These are phyloP conservation scores for Holothuria glaberrima DNA, from an alignment of 35 echinoderm and acorn worm genomes.

Conservation along the genomic window DNA sequence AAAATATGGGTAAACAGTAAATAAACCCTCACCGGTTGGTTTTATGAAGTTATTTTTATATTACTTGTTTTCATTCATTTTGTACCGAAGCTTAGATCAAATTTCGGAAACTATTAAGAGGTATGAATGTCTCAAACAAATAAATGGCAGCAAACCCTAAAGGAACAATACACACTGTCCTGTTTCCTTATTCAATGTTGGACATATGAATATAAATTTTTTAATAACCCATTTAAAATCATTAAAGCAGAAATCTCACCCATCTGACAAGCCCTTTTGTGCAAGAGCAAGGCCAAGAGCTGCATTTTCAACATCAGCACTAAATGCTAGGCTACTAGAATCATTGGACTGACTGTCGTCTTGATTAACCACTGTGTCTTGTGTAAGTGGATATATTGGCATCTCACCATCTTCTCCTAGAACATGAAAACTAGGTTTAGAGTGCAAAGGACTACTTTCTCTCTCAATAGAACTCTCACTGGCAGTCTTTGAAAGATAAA, in stretches of 20 bases:
- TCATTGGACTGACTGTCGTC: conserved; percentile 98
- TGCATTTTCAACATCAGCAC: conserved; percentile 93
- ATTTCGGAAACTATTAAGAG: too few species aligned
- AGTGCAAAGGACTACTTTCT: conserved; percentile 50
- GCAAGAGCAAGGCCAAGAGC: conserved; percentile 82
- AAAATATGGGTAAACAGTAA: too few species aligned
- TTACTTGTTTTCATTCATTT: too few species aligned
- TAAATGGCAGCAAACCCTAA: too few species aligned
- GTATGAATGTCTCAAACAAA: too few species aligned
- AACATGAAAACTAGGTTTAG: conserved; percentile 79
- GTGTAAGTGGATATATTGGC: conserved; percentile 73
- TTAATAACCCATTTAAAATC: too few species aligned
- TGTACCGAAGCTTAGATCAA: too few species aligned
- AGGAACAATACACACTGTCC: too few species aligned
- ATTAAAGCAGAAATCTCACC: conserved; percentile 34
- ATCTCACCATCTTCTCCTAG: conserved; percentile 74
- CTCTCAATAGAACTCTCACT: conserved; percentile 48
- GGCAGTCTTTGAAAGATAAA: conserved; percentile 19
- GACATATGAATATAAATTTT: too few species aligned
- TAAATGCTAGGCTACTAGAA: conserved; percentile 89
- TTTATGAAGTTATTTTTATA: too few species aligned
- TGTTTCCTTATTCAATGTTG: too few species aligned
- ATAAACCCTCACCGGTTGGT: too few species aligned
- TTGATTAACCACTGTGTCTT: conserved; percentile 60
- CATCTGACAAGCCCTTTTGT: conserved; percentile 86